Percentiles rank a stretch among this genome's conserved stretches.
Conservation (phyloP, 2,113 vertebrate genomes). For the Gopherus evgoodei region DNA sequence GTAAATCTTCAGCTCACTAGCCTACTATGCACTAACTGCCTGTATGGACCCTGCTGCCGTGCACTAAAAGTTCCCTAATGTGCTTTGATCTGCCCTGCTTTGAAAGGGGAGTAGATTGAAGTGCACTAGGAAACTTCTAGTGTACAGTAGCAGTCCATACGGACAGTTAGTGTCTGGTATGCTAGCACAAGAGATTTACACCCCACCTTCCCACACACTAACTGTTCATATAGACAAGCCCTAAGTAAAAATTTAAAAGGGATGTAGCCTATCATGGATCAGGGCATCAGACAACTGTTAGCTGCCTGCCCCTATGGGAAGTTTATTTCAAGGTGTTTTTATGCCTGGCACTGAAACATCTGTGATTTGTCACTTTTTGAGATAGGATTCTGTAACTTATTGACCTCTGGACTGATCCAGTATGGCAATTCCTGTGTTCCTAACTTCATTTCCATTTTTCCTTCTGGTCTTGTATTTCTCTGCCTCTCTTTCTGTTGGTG, state of each 20-base stretch:
- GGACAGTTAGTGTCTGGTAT: not conserved
- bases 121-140: not conserved
- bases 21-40: not conserved
- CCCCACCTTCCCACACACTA: not conserved
- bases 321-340: not conserved
- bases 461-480: not conserved
- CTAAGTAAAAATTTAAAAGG: not conserved
- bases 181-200: not conserved
- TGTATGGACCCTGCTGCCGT: not conserved
- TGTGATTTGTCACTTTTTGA: not conserved
- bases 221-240: not conserved
- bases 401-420: not conserved
- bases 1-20: not conserved
- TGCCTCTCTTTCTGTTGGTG: not conserved
- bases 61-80: not conserved
- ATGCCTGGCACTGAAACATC: not conserved
- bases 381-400: not conserved
- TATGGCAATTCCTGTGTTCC: not conserved
- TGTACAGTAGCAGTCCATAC: not conserved
- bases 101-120: not conserved
- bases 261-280: rapidly evolving
- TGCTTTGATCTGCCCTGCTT: not conserved
- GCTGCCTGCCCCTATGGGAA: not conserved
- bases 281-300: not conserved
- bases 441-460: not conserved